Percentiles rank a stretch among this genome's conserved stretches.
These are phyloP conservation scores for Ferdinandea cuprea DNA, from an alignment of 2,888 invertebrate species.

Conservation along the genomic window DNA sequence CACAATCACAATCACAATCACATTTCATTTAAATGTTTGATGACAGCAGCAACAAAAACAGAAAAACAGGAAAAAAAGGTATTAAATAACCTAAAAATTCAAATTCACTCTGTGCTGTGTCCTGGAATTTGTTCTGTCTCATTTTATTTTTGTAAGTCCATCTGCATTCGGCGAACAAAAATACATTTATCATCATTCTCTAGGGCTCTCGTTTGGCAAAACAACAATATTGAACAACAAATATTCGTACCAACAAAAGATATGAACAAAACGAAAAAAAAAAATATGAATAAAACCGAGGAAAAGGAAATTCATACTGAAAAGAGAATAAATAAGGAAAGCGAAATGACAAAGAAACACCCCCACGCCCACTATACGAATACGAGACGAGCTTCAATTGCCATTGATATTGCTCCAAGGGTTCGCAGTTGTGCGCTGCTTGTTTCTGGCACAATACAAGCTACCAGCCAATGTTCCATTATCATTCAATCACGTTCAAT, in stretches of 20 bases:
- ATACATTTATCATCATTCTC: slow-evolving; percentile 55
- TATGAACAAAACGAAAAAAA: slow-evolving; percentile 13
- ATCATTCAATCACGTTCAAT: slow-evolving; percentile 70
- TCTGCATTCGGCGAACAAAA: slow-evolving; percentile 37
- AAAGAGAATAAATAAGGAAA: slow-evolving; percentile 47
- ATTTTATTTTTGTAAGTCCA: not conserved
- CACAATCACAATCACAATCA: too few relatives aligned
- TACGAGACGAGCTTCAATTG: slow-evolving; percentile 42
- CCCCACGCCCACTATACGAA: not conserved
- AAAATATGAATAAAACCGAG: slow-evolving; percentile 7
- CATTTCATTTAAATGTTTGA: slow-evolving; percentile 38
- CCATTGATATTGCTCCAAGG: slow-evolving; percentile 63
- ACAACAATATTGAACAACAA: slow-evolving; percentile 33
- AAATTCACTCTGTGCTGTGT: slow-evolving; percentile 3
- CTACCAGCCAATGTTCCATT: slow-evolving; percentile 53
- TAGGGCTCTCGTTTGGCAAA: slow-evolving; percentile 24
- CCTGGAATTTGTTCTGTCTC: not conserved
- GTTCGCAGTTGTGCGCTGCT: slow-evolving; percentile 13
- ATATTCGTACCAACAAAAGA: slow-evolving; percentile 44
- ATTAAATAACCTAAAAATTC: slow-evolving; percentile 42
- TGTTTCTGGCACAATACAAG: slow-evolving; percentile 28
- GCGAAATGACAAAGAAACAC: slow-evolving; percentile 13
- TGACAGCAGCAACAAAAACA: slow-evolving; percentile 29
- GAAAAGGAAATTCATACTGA: slow-evolving; percentile 44
- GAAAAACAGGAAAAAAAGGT: too few relatives aligned